These are phyloP conservation scores for Melieria picta DNA, from an alignment of 2,888 invertebrate species.

Conservation along the genomic window DNA sequence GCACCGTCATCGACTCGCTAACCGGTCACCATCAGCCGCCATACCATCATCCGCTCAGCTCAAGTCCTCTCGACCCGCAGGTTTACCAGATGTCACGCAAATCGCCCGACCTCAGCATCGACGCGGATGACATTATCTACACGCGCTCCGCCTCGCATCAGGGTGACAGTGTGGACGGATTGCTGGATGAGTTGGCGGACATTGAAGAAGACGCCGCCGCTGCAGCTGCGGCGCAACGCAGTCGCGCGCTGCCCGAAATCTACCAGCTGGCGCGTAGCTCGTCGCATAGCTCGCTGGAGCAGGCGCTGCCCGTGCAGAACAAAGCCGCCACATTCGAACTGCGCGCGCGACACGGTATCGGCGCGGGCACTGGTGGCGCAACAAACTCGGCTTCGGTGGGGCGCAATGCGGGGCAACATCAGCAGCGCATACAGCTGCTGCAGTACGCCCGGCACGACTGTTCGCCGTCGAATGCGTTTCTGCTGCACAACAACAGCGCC, in stretches of 20 bases:
- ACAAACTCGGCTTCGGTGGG: slow-evolving; percentile 57
- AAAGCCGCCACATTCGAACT: slow-evolving; percentile 61
- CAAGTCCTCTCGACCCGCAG: slow-evolving; percentile 66
- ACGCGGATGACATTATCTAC: slow-evolving; percentile 59
- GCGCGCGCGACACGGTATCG: slow-evolving; percentile 44
- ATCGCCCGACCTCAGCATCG: slow-evolving; percentile 62
- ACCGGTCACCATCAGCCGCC: slow-evolving; percentile 57
- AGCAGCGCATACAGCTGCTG: slow-evolving; percentile 52
- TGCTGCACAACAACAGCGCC: slow-evolving; percentile 56
- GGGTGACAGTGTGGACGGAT: slow-evolving; percentile 44
- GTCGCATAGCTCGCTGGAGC: slow-evolving; percentile 55
- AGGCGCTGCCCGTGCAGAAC: slow-evolving; percentile 54
- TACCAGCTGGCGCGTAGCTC: slow-evolving; percentile 58
- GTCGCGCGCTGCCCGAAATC: slow-evolving; percentile 37
- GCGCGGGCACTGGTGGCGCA: slow-evolving; percentile 33
- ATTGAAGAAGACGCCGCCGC: slow-evolving; percentile 35
- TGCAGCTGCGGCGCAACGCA: slow-evolving; percentile 31
- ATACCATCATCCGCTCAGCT: slow-evolving; percentile 66
- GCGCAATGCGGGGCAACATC: slow-evolving; percentile 42
- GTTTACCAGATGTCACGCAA: slow-evolving; percentile 67
- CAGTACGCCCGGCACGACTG: slow-evolving; percentile 53
- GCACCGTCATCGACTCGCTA: slow-evolving; percentile 58
- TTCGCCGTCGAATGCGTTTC: slow-evolving; percentile 48
- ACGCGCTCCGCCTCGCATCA: slow-evolving; percentile 57
- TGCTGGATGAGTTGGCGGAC: slow-evolving; percentile 37